These are phyloP conservation scores for Amphimedon queenslandica DNA, from an alignment of 37 sponge, comb jelly and placozoan genomes.

Conservation along the genomic window DNA sequence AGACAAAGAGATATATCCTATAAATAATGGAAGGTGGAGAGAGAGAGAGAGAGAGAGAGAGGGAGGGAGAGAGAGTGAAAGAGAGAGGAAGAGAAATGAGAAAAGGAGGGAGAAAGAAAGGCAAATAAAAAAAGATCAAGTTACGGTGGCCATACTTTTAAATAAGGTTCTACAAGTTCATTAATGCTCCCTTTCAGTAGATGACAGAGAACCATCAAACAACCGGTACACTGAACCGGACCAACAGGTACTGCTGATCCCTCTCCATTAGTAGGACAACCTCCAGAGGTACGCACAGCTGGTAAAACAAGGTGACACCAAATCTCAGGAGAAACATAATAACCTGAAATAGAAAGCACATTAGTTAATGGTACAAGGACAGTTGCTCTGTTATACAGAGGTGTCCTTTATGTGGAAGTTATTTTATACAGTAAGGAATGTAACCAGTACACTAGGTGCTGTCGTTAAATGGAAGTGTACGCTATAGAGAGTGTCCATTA, in stretches of 20 bases:
- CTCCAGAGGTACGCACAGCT: slow-evolving; percentile 74
- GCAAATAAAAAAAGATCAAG: too few species aligned
- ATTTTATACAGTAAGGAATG: too few species aligned
- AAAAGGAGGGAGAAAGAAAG: too few species aligned
- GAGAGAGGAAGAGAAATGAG: not conserved
- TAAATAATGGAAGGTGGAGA: not conserved
- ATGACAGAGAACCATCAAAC: slow-evolving; percentile 46
- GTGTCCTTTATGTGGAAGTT: too few species aligned
- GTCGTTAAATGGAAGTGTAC: too few species aligned
- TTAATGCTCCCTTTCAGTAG: slow-evolving; percentile 36
- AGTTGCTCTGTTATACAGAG: too few species aligned
- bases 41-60: not conserved
- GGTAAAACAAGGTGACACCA: slow-evolving; percentile 71
- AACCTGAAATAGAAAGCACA: slow-evolving; percentile 1
- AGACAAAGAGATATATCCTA: slow-evolving; percentile 41
- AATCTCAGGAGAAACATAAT: slow-evolving; percentile 70
- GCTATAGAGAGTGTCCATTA: too few species aligned
- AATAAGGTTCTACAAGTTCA: slow-evolving; percentile 5
- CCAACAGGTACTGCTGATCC: slow-evolving; percentile 64
- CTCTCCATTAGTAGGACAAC: slow-evolving; percentile 18
- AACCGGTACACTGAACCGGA: slow-evolving; percentile 71
- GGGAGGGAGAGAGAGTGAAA: not conserved
- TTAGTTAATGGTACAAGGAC: not conserved
- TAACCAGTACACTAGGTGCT: too few species aligned
- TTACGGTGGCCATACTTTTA: too few species aligned